Conservation (phyloP, 2,888 invertebrate genomes). For the Agapostemon virescens region DNA sequence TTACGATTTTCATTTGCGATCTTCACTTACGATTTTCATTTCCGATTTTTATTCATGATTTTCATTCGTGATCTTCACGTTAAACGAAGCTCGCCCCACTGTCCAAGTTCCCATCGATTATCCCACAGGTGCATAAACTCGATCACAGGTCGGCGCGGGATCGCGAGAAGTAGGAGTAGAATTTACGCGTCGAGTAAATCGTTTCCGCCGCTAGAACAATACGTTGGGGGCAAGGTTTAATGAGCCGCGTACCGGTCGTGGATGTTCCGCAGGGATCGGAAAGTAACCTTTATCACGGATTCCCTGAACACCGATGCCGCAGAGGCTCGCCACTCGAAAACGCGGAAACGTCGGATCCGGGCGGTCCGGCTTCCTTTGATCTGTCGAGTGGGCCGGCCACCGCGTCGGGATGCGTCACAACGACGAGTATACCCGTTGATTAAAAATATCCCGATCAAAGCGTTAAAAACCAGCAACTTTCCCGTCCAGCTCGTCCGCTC, state of each 20-base stretch:
- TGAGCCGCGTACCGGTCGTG: background rate
- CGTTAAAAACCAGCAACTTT: conserved; percentile 45
- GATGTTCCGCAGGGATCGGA: conserved; percentile 1
- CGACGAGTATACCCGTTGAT: conserved; percentile 50
- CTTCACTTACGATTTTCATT: too few species aligned
- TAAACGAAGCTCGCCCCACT: too few species aligned
- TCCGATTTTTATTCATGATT: too few species aligned
- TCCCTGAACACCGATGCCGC: conserved; percentile 1
- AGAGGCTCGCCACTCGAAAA: conserved; percentile 15
- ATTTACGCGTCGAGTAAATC: background rate
- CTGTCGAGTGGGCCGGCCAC: conserved; percentile 47
- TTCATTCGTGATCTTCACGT: too few species aligned
- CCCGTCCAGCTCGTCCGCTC: background rate
- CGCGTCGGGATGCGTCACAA: conserved; percentile 33
- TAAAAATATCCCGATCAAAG: conserved; percentile 59
- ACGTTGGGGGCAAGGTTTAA: background rate
- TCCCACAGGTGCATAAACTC: background rate
- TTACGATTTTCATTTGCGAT: too few species aligned
- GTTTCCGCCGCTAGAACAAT: background rate
- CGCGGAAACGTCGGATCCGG: conserved; percentile 20
- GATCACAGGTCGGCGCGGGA: background rate
- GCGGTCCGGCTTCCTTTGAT: conserved; percentile 44
- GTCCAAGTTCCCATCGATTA: background rate
- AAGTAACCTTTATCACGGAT: conserved; percentile 12
- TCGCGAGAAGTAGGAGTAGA: background rate